Evolutionary conservation across 2,797 vertebrate species (phyloP), one percentile per base, ranked within the genome.

Genomic region (Remorina albescens): DNA sequence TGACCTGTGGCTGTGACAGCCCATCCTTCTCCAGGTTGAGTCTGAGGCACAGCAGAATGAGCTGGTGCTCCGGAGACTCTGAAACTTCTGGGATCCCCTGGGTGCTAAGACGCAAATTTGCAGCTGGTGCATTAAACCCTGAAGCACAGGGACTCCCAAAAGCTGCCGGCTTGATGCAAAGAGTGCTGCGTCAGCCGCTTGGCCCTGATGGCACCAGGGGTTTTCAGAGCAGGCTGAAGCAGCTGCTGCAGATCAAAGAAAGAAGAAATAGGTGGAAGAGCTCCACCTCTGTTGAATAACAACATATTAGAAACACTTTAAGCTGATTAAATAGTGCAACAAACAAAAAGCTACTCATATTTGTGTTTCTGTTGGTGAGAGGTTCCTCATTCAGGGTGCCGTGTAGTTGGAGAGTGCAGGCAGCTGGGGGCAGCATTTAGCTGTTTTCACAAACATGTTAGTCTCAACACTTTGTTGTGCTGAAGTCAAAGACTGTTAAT

Each of bases 121-220:
- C 80, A 36, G 81, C 89, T 59, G 12, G 26, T 0, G 34, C 65
- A 39, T 78, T 86, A 66, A 39, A 57, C 46, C n/a, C 37, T 37
- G 67, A 57, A 60, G 73, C 12, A 36, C 18, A 80, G 0, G 44
- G 18, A 19, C 67, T 85, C 56, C 44, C 37, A 0, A 87, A 41
- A 4, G 19, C n/a, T 12, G 26, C 16, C 0, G 8, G 47, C 0
- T 62, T 78, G 62, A 55, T 41, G 51, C 74, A 74, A 3, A 67
- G 50, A 9, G 83, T 90, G 6, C 81, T 92, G n/a, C 67, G 67
- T 25, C 89, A 90, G 77, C 94, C 95, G 11, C 46, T 9, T 0
- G 73, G 93, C n/a, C 92, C 94, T 0, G 89, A 93, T 25, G 90
- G 85, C 39, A 89, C 90, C 39, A 73, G 56, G 60, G 92, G 94